phyloP scores from a whole-genome alignment of 1,140 invertebrate genomes.

The Leptoteleia sp. region DNA sequence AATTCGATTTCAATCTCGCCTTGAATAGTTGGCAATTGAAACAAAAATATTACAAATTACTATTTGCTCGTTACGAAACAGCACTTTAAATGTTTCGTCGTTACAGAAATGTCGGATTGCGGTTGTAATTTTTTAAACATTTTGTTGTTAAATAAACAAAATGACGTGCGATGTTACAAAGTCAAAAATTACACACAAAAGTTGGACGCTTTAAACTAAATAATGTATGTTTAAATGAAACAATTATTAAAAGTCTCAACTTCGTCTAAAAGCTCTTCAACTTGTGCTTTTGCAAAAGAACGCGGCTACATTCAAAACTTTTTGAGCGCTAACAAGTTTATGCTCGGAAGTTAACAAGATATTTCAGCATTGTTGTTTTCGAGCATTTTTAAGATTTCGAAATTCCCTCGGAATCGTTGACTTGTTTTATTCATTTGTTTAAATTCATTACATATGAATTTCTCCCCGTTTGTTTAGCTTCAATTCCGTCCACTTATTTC shows the following conservation, averaged over 20 bases:
- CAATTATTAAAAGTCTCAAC: conserved; percentile 42
- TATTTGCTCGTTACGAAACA: too few relatives aligned
- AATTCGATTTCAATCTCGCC: too few relatives aligned
- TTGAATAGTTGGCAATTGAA: too few relatives aligned
- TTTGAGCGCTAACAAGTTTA: conserved; percentile 40
- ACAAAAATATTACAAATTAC: too few relatives aligned
- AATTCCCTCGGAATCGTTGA: too few relatives aligned
- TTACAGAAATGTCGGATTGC: too few relatives aligned
- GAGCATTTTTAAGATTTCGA: conserved; percentile 7
- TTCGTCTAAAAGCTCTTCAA: conserved; percentile 23
- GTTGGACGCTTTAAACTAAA: conserved; percentile 9
- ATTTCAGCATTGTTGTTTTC: conserved; percentile 15
- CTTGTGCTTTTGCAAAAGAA: conserved; percentile 17
- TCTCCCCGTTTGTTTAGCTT: too few relatives aligned
- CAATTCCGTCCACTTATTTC: too few relatives aligned
- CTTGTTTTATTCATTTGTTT: too few relatives aligned
- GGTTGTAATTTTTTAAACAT: neutral
- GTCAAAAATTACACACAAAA: conserved; percentile 3
- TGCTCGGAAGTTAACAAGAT: conserved; percentile 34
- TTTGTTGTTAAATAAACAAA: conserved; percentile 11
- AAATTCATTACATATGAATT: too few relatives aligned
- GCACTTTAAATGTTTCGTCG: too few relatives aligned
- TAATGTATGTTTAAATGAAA: conserved; percentile 42
- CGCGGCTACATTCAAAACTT: conserved; percentile 32
- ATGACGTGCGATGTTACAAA: neutral